Conservation (phyloP, 2,888 invertebrate genomes). For the Luffia ferchaultella region DNA sequence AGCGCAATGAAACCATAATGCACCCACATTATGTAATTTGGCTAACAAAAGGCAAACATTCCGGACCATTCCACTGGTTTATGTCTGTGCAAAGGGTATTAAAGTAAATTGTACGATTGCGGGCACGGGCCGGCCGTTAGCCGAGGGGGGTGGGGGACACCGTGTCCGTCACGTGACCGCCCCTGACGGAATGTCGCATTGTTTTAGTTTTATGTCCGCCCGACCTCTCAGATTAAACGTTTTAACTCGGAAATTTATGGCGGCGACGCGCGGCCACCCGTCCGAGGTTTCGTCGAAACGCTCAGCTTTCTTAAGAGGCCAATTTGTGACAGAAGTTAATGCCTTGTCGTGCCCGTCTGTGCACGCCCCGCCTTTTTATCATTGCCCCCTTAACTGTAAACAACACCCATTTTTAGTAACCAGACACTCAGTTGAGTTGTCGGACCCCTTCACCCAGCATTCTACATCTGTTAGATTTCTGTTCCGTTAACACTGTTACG, state of each 20-base stretch:
- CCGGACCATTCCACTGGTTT: slow-evolving; percentile 48
- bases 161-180: slow-evolving; percentile 39
- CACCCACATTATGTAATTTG: slow-evolving; percentile 48
- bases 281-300: slow-evolving; percentile 50
- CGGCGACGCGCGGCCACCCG: slow-evolving; percentile 43
- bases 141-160: slow-evolving; percentile 10
- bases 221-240: slow-evolving; percentile 52
- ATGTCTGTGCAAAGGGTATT: slow-evolving; percentile 50
- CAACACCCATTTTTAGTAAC: slow-evolving; percentile 46
- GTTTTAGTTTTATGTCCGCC: slow-evolving; percentile 54
- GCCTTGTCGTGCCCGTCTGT: slow-evolving; percentile 49
- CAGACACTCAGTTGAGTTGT: no score
- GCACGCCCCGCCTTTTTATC: slow-evolving; percentile 62
- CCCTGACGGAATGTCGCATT: slow-evolving; percentile 43
- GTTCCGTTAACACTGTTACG: no score
- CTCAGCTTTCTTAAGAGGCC: slow-evolving; percentile 56
- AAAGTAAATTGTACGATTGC: slow-evolving; percentile 62
- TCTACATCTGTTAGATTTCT: no score
- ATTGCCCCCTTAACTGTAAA: slow-evolving; percentile 60
- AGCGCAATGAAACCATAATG: slow-evolving; percentile 52
- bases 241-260: slow-evolving; percentile 49
- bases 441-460: no score
- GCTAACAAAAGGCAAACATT: slow-evolving; percentile 53
- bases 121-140: slow-evolving; percentile 62
- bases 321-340: slow-evolving; percentile 55